Evolutionary conservation across 2,797 vertebrate species (phyloP).

Genomic region (Gallirallus australis): DNA sequence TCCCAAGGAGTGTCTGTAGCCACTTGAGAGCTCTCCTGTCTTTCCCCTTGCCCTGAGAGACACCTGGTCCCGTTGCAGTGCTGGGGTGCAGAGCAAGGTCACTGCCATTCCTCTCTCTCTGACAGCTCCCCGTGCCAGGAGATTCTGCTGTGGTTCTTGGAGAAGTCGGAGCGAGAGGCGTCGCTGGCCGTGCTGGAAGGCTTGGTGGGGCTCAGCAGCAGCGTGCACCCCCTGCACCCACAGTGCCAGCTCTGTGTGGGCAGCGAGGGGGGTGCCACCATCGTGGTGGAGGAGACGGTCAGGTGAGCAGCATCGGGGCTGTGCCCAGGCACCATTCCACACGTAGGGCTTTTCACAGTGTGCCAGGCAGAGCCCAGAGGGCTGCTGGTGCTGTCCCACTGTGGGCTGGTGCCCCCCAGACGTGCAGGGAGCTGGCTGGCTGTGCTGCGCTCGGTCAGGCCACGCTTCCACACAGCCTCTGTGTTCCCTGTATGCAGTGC

Average conservation of each 20-base stretch:
- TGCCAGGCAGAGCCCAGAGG: neutral
- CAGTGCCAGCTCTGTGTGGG: slow-evolving; percentile 82
- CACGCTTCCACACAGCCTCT: neutral
- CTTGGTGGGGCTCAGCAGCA: slow-evolving; percentile 79
- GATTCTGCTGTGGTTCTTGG: slow-evolving; percentile 90
- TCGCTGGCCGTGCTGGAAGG: slow-evolving; percentile 78
- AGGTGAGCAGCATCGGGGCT: slow-evolving; percentile 77
- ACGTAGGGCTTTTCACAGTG: neutral
- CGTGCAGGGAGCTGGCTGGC: rapidly evolving
- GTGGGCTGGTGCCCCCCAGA: rapidly evolving
- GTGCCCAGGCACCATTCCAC: neutral
- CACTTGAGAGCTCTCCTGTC: rapidly evolving
- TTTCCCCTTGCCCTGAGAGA: rapidly evolving
- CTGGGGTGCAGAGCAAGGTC: neutral
- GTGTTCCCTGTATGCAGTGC: rapidly evolving
- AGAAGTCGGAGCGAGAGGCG: slow-evolving; percentile 72
- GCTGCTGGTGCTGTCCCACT: neutral
- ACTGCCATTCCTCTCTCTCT: slow-evolving; percentile 13
- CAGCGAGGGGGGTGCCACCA: slow-evolving; percentile 82
- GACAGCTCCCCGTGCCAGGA: slow-evolving; percentile 89
- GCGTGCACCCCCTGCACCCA: slow-evolving; percentile 50
- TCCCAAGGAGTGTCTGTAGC: neutral
- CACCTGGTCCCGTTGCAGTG: rapidly evolving
- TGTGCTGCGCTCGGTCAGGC: rapidly evolving
- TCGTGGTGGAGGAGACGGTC: slow-evolving; percentile 69